Evolutionary conservation across 2,797 vertebrate species (phyloP).

Genomic region (Oreortyx pictus): DNA sequence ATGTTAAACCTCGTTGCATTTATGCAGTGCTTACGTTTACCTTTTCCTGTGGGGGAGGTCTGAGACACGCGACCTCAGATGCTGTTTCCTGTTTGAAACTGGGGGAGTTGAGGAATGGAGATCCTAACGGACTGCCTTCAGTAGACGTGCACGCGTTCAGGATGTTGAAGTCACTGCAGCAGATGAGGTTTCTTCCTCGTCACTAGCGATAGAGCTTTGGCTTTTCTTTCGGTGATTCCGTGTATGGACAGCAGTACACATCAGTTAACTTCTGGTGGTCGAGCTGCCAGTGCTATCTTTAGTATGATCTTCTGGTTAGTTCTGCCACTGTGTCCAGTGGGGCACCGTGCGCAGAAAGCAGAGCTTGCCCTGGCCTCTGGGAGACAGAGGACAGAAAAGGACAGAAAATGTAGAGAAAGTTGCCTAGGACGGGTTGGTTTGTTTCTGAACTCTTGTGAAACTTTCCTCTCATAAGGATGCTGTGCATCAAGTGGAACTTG

Average conservation of each 20-base stretch:
- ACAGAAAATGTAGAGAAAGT: neutral
- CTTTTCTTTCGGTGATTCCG: neutral
- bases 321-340: neutral
- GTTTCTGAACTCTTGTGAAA: neutral
- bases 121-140: neutral
- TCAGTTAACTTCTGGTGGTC: neutral
- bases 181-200: neutral
- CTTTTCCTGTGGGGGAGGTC: neutral
- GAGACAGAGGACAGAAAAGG: neutral
- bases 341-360: neutral
- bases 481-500: neutral
- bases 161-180: neutral
- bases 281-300: neutral
- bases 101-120: neutral
- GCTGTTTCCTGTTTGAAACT: constrained; percentile 1
- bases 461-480: neutral
- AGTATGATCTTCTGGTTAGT: neutral
- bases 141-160: neutral
- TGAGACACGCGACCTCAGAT: neutral
- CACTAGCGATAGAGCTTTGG: neutral
- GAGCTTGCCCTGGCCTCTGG: neutral
- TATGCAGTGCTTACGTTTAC: neutral
- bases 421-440: neutral
- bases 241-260: neutral
- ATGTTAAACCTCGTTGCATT: neutral